These are phyloP conservation scores for Scaptodrosophila lebanonensis DNA, from an alignment of 1,140 invertebrate genomes.

Conservation along the genomic window DNA sequence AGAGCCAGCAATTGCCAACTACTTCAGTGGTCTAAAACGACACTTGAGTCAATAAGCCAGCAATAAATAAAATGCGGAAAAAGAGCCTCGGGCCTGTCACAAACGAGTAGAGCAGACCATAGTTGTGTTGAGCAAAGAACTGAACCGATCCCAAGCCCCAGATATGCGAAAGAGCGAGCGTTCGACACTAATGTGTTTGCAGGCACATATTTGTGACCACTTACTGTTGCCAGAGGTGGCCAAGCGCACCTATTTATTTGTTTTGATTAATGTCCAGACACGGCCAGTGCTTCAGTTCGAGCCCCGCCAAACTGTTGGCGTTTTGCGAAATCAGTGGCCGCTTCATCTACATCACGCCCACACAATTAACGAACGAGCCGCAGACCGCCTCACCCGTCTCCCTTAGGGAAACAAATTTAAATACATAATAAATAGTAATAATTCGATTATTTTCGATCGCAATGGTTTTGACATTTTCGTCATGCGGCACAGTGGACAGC, in stretches of 20 bases:
- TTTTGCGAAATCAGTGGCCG: slow-evolving; percentile 43
- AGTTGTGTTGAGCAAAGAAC: too few species aligned
- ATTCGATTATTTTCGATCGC: slow-evolving; percentile 69
- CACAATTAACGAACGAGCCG: slow-evolving; percentile 58
- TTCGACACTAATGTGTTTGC: slow-evolving; percentile 18
- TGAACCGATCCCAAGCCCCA: too few species aligned
- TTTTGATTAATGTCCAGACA: slow-evolving; percentile 5
- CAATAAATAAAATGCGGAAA: too few species aligned
- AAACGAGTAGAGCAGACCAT: slow-evolving; percentile 19
- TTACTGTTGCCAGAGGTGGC: slow-evolving; percentile 8
- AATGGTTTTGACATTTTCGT: slow-evolving; percentile 61
- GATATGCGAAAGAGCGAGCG: too few species aligned
- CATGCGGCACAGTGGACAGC: too few species aligned
- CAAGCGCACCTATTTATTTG: slow-evolving; percentile 6
- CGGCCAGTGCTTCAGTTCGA: background rate
- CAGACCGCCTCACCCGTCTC: slow-evolving; percentile 23
- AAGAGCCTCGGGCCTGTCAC: background rate
- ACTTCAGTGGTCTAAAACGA: slow-evolving; percentile 73
- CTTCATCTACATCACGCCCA: slow-evolving; percentile 71
- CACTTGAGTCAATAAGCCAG: slow-evolving; percentile 61
- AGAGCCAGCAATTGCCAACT: slow-evolving; percentile 35
- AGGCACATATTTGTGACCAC: slow-evolving; percentile 7
- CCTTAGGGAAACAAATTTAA: too few species aligned
- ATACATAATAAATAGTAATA: slow-evolving; percentile 56
- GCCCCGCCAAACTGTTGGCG: slow-evolving; percentile 14